Base-by-base conservation (phyloP, 2,888 invertebrate species). In the Drosophila colorata region DNA sequence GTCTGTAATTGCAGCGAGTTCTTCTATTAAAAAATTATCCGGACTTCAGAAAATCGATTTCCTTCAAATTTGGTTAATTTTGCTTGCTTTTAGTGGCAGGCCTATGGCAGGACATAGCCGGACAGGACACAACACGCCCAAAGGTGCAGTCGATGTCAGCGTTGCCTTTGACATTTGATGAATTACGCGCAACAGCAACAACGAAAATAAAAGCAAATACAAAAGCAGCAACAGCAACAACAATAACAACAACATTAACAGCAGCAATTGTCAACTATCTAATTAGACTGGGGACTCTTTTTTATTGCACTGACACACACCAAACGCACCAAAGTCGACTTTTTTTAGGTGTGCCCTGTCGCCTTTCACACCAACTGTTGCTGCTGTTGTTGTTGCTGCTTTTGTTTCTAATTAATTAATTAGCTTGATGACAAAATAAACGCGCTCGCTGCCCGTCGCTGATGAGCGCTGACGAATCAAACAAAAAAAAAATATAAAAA, bases 351-450 rank as follows among this genome's bases (percentile, higher is more conserved):
- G 87, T 80, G 87, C 70, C 75, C 71, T 57, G 72, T 53, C 64
- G 66, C 69, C 66, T 85, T 83, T 86, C 83, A 75, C 82, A 83
- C 83, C 82, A 80, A 57, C 64, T 59, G 77, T 37, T 72, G 55
- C n/a, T 46, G 58, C 35, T 51, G 66, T 56, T 37, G 37, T 35
- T 63, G 74, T 51, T 65, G 53, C 16, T 63, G 60, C 66, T 66
- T 65, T 53, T 74, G 47, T 66, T 84, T 79, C 82, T 87, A 87
- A 87, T 85, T 87, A 85, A 85, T 85, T 85, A 85, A 87, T 85
- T 85, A 85, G 87, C 81, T 83, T 87, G 87, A 85, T 85, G 85
- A 87, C 84, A 85, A 83, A 87, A 87, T 82, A 84, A 84, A 87
- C 87, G 85, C 65, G 66, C 61, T 55, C 33, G 47, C 66, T 70